Evolutionary conservation across 2,797 vertebrate species (phyloP), one percentile per base, ranked within the genome.

Genomic region (Catamblyrhynchus diadema): DNA sequence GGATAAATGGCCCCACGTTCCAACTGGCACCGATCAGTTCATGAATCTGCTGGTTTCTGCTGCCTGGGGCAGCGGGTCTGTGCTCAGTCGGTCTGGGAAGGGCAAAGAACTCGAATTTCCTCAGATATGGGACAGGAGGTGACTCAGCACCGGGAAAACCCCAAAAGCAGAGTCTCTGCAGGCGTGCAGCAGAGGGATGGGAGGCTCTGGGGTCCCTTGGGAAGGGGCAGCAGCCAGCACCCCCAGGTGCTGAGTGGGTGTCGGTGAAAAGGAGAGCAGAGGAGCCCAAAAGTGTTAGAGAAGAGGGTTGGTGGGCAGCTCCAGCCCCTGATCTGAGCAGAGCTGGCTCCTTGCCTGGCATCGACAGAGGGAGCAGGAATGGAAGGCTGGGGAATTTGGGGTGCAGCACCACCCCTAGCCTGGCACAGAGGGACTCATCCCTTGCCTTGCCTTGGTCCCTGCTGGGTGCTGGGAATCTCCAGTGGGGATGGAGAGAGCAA

Each of bases 341-440:
- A 81, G 67, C 21, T 21, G 19, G 21, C 28, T 79, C 33, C 10
- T 23, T 23, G n/a, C 53, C 53, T 16, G 53, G n/a, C 53, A 56
- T 50, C 9, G 35, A 2, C 2, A 8, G 0, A 14, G 5, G 24
- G 47, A 45, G 42, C 42, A 1, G 3, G 21, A 41, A 27, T 28
- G 47, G 54, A 44, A 11, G 32, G 22, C 6, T 1, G 2, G 53
- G 7, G 59, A 51, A 15, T 3, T 0, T 20, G 19, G 21, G 53
- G 14, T 23, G 32, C 53, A 54, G 53, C 32, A 22, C 30, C 30
- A 14, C 20, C 51, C 51, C 30, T 18, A 51, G 47, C 47, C 47
- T 15, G 14, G 47, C 47, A 15, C 47, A 50, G 32, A 54, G 53
- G 53, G 4, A 15, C 32, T n/a, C 53, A n/a, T 15, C 51, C 30